Evolutionary conservation across 1,140 invertebrate genomes (phyloP), one percentile per base, ranked within the genome.

Genomic region (Drosophila aff.): DNA sequence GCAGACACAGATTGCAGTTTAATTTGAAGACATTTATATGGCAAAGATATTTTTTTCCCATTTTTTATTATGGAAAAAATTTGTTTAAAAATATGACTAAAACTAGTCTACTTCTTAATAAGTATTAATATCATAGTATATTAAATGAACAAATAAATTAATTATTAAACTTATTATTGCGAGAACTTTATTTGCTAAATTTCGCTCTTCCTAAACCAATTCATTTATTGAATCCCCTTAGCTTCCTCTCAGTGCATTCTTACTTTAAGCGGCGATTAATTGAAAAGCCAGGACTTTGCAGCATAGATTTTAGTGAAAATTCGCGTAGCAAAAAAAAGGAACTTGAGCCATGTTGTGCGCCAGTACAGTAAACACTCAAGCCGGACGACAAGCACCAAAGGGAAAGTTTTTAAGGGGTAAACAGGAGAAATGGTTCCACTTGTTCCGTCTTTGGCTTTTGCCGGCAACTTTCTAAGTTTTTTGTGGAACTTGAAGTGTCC

Each of bases 311-410:
- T 38, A 21, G 46, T 28, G 28, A 31, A 65, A 68, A 66, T 52
- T 31, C 61, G 15, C 16, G 5, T 8, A 16, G 44, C 28, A 28
- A 33, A n/a, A 52, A 53, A 18, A n/a, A 21, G 38, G 13, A 72
- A 72, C 67, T 73, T 73, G 38, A 41, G 28, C 67, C 44, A 41
- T 50, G 69, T 60, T 72, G 52, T 60, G 69, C 21, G 31, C 38
- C 53, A 50, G 69, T 72, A 73, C 69, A 73, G 69, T 73, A 73
- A 72, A 43, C 69, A 72, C 69, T 73, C 69, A n/a, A 73, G n/a
- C 13, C 21, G 28, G 23, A 65, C 26, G 26, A 68, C 33, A 65
- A 67, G 65, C 43, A 65, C 33, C 58, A 62, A 11, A 18, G 44
- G 38, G 40, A 73, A 73, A 72, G 53, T 73, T 72, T 60, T 49